Base-by-base conservation (phyloP, 2,113 vertebrate genomes). In the Anser brachyrhynchus region DNA sequence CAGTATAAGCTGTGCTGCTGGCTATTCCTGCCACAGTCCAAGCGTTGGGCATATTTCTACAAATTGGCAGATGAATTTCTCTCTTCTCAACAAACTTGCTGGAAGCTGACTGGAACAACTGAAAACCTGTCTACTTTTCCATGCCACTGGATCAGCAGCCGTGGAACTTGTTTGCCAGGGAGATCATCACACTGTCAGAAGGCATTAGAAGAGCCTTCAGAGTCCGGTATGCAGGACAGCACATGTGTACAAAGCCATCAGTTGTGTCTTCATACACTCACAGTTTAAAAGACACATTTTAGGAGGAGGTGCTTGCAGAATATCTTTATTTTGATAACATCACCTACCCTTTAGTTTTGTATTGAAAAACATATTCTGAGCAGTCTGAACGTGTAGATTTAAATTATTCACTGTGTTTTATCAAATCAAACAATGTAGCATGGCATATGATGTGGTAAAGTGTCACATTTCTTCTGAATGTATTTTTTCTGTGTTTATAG, bases 1-100 rank as follows among this genome's bases (percentile, higher is more conserved):
- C 23, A 69, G 51, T 26, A 72, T 16, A 58, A 78, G 18, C 70
- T 51, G 6, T 22, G 31, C 72, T 21, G 2, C 14, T 0, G 0
- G 54, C 57, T 46, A 26, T 28, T 61, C 35, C 58, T 76, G 23
- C 39, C 41, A 5, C 31, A 46, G 44, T 43, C 74, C 0, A 0
- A 1, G 13, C 1, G 1, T 46, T 57, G 57, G 0, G 2, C 5
- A 0, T 46, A 29, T 43, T 84, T 59, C 69, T 19, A 5, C n/a
- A 73, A 64, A n/a, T 17, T 62, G 13, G 31, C 0, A 0, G 52
- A 51, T 2, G 0, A 35, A 59, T 31, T 25, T 54, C 73, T 81
- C 61, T 4, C 44, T 91, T 74, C 55, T 35, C 52, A 37, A 37
- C 33, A 84, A 64, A 74, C 37, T 28, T 28, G 19, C 65, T 59